These are phyloP conservation scores for Notothenia coriiceps DNA, from an alignment of 2,113 vertebrate genomes.

Conservation along the genomic window DNA sequence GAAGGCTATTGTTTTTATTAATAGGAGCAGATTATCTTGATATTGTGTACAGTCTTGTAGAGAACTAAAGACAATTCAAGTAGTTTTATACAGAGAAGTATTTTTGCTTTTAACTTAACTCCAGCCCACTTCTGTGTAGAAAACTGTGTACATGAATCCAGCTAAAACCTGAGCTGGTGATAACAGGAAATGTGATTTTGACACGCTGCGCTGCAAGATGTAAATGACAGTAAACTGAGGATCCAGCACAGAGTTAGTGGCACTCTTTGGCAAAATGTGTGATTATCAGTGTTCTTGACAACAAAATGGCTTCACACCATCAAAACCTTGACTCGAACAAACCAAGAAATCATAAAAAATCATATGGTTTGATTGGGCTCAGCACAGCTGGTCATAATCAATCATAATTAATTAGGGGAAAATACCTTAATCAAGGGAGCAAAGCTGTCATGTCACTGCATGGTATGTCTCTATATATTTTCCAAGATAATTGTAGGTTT, in stretches of 20 bases:
- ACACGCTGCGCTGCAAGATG: conserved; percentile 42
- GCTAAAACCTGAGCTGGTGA: conserved; percentile 41
- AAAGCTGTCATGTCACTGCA: not conserved
- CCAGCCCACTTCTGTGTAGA: conserved; percentile 10
- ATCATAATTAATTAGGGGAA: not conserved
- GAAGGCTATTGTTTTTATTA: conserved; percentile 1
- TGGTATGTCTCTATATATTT: not conserved
- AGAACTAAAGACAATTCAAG: not conserved
- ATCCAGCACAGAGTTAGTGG: not conserved
- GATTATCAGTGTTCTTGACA: not conserved
- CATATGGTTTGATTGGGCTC: not conserved
- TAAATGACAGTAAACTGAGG: conserved; percentile 30
- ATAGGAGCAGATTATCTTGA: not conserved
- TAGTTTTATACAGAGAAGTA: conserved; percentile 3
- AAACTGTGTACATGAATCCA: conserved; percentile 1
- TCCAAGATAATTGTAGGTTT: not conserved
- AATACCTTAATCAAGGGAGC: not conserved
- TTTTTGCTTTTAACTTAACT: not conserved
- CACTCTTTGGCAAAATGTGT: not conserved
- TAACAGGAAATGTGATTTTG: conserved; percentile 66
- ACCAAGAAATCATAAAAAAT: not conserved
- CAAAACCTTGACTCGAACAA: not conserved
- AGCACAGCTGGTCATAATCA: not conserved
- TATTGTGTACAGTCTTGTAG: not conserved
- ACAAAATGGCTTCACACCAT: not conserved